phyloP scores from a whole-genome alignment of 2,113 vertebrate species.

The Penelope pileata region DNA sequence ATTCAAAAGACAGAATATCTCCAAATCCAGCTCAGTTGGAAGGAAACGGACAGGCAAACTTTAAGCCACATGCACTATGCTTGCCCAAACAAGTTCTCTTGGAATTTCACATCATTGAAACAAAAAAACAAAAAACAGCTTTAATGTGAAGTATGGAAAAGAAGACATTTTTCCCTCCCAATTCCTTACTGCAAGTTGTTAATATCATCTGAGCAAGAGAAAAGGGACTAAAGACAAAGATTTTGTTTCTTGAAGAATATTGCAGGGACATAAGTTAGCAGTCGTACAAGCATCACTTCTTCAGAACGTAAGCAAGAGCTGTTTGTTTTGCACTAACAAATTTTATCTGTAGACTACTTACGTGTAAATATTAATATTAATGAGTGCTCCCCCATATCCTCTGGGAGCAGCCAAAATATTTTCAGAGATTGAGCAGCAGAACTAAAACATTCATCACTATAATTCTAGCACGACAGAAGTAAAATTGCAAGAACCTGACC shows the following conservation, averaged over 20 bases:
- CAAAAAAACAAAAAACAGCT: not conserved
- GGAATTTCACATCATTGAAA: not conserved
- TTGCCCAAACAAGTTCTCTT: not conserved
- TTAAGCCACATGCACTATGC: not conserved
- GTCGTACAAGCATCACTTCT: not conserved
- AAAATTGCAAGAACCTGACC: not conserved
- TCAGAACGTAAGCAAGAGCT: not conserved
- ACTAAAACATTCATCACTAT: not conserved
- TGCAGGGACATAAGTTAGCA: not conserved
- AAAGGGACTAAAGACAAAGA: not conserved
- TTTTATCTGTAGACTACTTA: not conserved
- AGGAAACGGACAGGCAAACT: not conserved
- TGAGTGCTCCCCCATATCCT: not conserved
- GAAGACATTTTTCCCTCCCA: not conserved
- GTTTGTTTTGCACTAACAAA: constrained; percentile 16
- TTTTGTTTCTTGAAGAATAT: not conserved
- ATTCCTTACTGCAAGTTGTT: not conserved
- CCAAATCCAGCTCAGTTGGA: not conserved
- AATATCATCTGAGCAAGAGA: not conserved
- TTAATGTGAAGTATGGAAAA: not conserved
- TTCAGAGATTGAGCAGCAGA: not conserved
- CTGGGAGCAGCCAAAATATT: not conserved
- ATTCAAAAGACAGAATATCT: not conserved
- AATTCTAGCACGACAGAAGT: not conserved
- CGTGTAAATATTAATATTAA: not conserved